phyloP scores from a whole-genome alignment of 2,797 vertebrate species.

The Pristis pectinata region DNA sequence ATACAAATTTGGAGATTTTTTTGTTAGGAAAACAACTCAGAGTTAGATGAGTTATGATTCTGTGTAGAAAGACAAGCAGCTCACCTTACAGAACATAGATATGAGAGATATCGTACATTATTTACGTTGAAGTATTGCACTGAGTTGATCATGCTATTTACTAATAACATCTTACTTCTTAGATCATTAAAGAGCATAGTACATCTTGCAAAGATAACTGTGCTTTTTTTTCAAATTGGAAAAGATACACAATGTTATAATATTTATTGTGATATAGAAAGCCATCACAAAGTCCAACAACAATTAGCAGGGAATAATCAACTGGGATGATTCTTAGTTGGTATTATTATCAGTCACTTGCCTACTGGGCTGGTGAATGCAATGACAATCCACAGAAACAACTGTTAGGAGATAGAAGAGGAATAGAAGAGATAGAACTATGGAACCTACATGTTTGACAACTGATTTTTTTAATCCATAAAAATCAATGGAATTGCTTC shows the following conservation, averaged over 20 bases:
- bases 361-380: not conserved
- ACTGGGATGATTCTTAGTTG: not conserved
- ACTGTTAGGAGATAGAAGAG: not conserved
- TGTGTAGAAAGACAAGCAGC: not conserved
- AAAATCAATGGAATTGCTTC: not conserved
- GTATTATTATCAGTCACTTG: not conserved
- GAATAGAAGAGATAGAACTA: not conserved
- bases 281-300: not conserved
- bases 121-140: not conserved
- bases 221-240: not conserved
- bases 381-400: not conserved
- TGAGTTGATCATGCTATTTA: not conserved
- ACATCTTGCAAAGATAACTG: not conserved
- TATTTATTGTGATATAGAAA: not conserved
- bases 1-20: not conserved
- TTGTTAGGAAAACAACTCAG: not conserved
- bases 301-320: not conserved
- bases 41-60: not conserved
- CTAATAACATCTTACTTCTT: not conserved
- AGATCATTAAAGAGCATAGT: not conserved
- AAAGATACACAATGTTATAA: not conserved
- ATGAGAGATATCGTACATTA: not conserved
- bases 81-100: not conserved
- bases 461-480: not conserved
- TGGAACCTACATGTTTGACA: not conserved